Evolutionary conservation across 1,140 invertebrate species (phyloP).

Genomic region (Brachionus angularis): DNA sequence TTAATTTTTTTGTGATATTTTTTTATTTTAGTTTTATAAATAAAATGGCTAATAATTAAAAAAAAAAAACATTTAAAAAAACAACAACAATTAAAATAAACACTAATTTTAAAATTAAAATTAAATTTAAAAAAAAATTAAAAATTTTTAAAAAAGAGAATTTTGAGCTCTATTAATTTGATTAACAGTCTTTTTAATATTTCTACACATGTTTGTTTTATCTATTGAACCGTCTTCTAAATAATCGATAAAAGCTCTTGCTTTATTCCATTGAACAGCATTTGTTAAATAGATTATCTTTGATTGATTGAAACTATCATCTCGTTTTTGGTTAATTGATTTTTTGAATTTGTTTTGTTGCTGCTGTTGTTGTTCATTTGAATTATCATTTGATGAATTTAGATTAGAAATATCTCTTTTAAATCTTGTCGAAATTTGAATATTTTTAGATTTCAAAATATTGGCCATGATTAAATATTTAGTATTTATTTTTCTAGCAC

Average conservation of each 20-base stretch:
- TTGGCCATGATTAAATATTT: slow-evolving; percentile 38
- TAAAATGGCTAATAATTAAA: too few species aligned
- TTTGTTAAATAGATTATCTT: slow-evolving; percentile 16
- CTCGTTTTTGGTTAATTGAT: background rate
- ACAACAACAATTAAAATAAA: slow-evolving; percentile 30
- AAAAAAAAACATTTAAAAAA: too few species aligned
- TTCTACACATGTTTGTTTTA: slow-evolving; percentile 25
- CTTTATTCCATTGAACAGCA: slow-evolving; percentile 29
- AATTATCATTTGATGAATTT: too few species aligned
- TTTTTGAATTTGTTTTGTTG: background rate
- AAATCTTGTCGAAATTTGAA: background rate
- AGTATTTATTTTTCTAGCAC: slow-evolving; percentile 7
- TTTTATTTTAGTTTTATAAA: too few species aligned
- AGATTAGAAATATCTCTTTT: background rate
- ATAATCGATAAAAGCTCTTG: slow-evolving; percentile 41
- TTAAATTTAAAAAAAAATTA: background rate
- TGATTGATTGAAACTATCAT: background rate
- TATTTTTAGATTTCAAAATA: background rate
- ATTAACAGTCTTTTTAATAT: slow-evolving; percentile 21
- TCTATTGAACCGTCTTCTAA: slow-evolving; percentile 28
- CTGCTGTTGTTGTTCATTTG: background rate
- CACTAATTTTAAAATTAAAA: slow-evolving; percentile 20
- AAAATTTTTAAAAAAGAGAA: background rate
- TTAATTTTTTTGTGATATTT: too few species aligned
- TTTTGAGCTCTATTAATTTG: slow-evolving; percentile 23